These are phyloP conservation scores for Andricus quercusramuli DNA, from an alignment of 2,888 invertebrate genomes.

Conservation along the genomic window DNA sequence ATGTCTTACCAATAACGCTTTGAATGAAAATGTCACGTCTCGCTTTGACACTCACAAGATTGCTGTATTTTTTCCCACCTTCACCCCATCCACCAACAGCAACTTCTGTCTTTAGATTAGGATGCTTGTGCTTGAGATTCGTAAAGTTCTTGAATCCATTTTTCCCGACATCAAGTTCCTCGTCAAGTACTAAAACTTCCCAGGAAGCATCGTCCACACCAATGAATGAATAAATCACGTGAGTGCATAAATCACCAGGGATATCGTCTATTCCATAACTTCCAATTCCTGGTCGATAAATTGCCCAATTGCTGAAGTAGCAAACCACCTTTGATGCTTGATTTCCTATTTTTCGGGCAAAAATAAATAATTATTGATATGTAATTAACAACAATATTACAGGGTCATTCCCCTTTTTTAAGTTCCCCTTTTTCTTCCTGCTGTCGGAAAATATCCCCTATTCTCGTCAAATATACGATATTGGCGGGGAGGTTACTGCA, in stretches of 20 bases:
- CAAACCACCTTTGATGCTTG: conserved; percentile 80
- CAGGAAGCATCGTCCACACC: conserved; percentile 89
- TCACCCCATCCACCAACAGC: conserved; percentile 96
- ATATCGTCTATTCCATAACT: conserved; percentile 91
- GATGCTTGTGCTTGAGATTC: conserved; percentile 84
- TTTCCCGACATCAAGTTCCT: conserved; percentile 88
- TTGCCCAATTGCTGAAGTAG: conserved; percentile 91
- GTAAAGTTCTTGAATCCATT: conserved; percentile 91
- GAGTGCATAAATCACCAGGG: conserved; percentile 90
- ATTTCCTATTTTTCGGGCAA: neutral
- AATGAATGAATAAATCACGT: conserved; percentile 93
- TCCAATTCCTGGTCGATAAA: conserved; percentile 90
- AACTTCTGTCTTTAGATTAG: conserved; percentile 87
- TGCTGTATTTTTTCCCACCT: conserved; percentile 92
- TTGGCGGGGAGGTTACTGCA: too few relatives aligned
- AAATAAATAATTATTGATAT: too few relatives aligned
- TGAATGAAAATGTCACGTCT: conserved; percentile 86
- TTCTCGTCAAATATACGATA: too few relatives aligned
- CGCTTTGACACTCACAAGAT: conserved; percentile 86
- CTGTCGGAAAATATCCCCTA: too few relatives aligned
- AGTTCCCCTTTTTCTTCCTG: too few relatives aligned
- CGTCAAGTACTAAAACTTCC: conserved; percentile 89
- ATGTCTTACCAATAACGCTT: conserved; percentile 85
- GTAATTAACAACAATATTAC: too few relatives aligned
- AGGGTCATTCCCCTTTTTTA: neutral